These are phyloP conservation scores for Phyllotis vaccarum DNA, from an alignment of 2,797 vertebrate species.

Conservation along the genomic window DNA sequence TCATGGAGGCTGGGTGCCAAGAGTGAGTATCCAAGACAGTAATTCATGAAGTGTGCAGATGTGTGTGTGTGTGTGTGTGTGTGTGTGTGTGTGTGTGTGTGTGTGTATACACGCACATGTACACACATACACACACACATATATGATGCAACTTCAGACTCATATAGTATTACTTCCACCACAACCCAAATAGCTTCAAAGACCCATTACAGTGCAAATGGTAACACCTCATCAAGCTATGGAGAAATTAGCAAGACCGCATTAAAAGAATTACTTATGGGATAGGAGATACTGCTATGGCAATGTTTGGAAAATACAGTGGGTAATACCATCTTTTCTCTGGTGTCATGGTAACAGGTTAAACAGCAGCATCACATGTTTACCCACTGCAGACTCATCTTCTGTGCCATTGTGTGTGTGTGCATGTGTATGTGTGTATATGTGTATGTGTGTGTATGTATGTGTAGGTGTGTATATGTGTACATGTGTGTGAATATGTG, in stretches of 20 bases:
- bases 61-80: background rate
- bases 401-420: background rate
- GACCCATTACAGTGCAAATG: background rate
- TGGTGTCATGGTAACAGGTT: background rate
- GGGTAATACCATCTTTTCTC: background rate
- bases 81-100: too few relatives aligned
- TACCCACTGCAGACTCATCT: background rate
- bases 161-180: background rate
- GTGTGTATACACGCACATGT: too few relatives aligned
- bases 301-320: background rate
- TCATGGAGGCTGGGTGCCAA: background rate
- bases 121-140: background rate
- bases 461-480: too few relatives aligned
- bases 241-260: background rate
- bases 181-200: background rate
- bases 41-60: background rate
- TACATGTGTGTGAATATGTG: too few relatives aligned
- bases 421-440: background rate
- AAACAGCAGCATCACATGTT: background rate
- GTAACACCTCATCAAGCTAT: background rate
- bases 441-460: background rate
- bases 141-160: conserved; percentile 7
- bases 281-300: background rate
- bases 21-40: background rate
- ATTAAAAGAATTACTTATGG: background rate